These are phyloP conservation scores for Linnaemya vulpina DNA, from an alignment of 2,888 invertebrate species.

Conservation along the genomic window DNA sequence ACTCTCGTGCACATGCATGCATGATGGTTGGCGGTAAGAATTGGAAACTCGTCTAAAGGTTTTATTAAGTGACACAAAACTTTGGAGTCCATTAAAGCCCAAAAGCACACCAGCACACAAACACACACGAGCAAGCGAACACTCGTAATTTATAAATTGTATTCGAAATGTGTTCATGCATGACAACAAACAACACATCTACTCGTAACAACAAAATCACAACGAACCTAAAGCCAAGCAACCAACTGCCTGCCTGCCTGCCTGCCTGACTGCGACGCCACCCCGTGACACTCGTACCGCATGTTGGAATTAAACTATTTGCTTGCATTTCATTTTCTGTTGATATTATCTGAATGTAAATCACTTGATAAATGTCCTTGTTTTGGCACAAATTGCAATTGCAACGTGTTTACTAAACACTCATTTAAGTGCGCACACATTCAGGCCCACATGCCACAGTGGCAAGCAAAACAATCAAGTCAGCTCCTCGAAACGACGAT, in stretches of 20 bases:
- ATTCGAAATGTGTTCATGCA: not conserved
- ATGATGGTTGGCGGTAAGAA: slow-evolving; percentile 23
- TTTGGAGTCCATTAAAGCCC: not conserved
- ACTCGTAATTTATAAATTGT: not conserved
- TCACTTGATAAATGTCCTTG: slow-evolving; percentile 64
- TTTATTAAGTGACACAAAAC: slow-evolving; percentile 44
- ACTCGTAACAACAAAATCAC: not conserved
- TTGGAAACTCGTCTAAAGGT: not conserved
- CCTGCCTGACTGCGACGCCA: not conserved
- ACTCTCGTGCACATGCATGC: slow-evolving; percentile 6
- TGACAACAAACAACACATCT: no score
- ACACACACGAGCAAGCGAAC: not conserved
- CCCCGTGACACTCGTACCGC: slow-evolving; percentile 4
- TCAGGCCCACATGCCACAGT: slow-evolving; percentile 13
- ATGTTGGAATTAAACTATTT: slow-evolving; percentile 42
- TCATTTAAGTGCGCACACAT: slow-evolving; percentile 10
- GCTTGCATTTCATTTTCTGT: slow-evolving; percentile 44
- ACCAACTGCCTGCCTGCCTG: not conserved
- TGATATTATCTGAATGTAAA: slow-evolving; percentile 59
- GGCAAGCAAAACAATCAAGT: not conserved
- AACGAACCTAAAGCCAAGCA: not conserved
- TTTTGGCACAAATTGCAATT: slow-evolving; percentile 61
- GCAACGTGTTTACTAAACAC: slow-evolving; percentile 53
- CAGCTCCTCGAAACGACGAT: no score
- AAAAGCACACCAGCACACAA: not conserved